Percentiles rank a stretch among this genome's conserved stretches.
Evolutionary conservation across 1,140 invertebrate species (phyloP).

Genomic region (Drosophila parabipectinata): DNA sequence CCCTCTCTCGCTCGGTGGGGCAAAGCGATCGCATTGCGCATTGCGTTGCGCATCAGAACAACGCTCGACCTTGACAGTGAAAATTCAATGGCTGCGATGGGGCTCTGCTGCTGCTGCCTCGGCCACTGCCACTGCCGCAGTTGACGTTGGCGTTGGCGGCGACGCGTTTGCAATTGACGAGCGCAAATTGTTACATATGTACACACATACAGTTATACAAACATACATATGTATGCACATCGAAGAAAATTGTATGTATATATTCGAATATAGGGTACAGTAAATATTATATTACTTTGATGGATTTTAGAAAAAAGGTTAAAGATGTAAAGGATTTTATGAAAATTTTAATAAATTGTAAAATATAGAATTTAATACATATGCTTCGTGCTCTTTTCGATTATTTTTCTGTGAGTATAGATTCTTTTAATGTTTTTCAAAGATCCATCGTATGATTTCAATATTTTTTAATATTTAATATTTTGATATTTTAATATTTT

Average conservation of each 20-base stretch:
- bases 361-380: too few species aligned
- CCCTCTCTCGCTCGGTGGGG: neutral
- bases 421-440: too few species aligned
- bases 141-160: slow-evolving; percentile 29
- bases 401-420: too few species aligned
- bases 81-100: slow-evolving; percentile 65
- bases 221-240: neutral
- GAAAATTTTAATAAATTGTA: too few species aligned
- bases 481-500: too few species aligned
- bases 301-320: too few species aligned
- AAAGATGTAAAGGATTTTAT: too few species aligned
- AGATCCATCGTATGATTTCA: too few species aligned
- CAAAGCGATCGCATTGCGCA: slow-evolving; percentile 60
- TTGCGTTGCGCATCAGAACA: slow-evolving; percentile 82
- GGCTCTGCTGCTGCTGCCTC: slow-evolving; percentile 25
- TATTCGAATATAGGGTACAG: neutral
- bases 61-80: slow-evolving; percentile 83
- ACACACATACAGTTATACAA: neutral
- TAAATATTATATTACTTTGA: neutral
- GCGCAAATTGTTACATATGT: slow-evolving; percentile 63
- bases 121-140: slow-evolving; percentile 17
- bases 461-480: too few species aligned
- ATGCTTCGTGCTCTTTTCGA: too few species aligned
- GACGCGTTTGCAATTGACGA: slow-evolving; percentile 78
- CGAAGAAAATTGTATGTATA: neutral